Conservation (phyloP, 2,113 vertebrate genomes). For the Mastomys natalensis region DNA sequence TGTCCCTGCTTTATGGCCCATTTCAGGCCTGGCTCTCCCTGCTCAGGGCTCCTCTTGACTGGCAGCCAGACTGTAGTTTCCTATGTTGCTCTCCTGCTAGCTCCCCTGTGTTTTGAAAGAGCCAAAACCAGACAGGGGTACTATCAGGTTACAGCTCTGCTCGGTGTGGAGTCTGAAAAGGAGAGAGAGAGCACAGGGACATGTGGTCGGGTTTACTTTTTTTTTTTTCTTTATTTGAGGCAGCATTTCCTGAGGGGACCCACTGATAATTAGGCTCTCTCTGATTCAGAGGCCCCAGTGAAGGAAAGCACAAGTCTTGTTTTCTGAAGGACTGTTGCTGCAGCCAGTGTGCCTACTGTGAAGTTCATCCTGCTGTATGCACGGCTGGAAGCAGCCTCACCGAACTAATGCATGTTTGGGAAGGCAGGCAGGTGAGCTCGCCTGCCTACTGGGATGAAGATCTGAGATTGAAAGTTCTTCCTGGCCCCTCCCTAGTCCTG, state of each 20-base stretch:
- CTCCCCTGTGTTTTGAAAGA: slow-evolving; percentile 32
- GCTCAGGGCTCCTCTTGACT: neutral
- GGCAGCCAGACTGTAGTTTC: neutral
- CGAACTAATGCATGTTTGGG: neutral
- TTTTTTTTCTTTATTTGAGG: neutral
- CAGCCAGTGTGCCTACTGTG: rapidly evolving
- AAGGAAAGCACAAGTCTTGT: neutral
- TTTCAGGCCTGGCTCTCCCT: neutral
- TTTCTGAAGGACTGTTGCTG: neutral
- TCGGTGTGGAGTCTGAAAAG: neutral
- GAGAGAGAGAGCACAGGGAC: slow-evolving; percentile 9
- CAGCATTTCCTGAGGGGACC: neutral
- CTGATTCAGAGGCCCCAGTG: neutral
- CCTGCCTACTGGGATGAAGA: neutral
- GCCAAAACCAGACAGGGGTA: neutral
- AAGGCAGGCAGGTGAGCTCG: neutral
- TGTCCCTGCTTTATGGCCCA: neutral
- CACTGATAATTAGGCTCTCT: neutral
- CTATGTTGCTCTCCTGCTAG: slow-evolving; percentile 19
- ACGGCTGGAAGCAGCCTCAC: neutral
- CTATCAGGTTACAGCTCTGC: neutral
- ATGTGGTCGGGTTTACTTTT: neutral
- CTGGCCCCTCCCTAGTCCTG: neutral
- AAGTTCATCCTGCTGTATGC: neutral
- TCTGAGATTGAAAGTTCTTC: neutral